Conservation (phyloP, 2,888 invertebrate species). For the Microchrysa polita region DNA sequence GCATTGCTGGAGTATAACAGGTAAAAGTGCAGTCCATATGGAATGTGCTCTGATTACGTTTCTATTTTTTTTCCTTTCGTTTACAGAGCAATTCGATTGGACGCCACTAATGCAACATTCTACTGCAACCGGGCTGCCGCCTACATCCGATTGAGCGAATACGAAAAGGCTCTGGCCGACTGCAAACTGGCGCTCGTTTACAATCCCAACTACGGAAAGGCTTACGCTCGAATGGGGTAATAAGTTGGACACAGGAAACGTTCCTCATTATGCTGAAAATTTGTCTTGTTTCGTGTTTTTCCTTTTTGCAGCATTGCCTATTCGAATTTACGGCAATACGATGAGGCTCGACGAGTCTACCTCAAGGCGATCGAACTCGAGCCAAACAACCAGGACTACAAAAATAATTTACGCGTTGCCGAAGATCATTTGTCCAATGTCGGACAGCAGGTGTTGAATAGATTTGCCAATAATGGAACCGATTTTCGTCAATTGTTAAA, state of each 20-base stretch:
- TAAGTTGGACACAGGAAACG: no score
- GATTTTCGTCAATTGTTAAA: slow-evolving; percentile 37
- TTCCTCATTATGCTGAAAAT: no score
- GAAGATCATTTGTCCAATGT: slow-evolving; percentile 63
- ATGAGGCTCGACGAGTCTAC: slow-evolving; percentile 87
- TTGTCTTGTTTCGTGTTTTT: not conserved
- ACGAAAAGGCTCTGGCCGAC: slow-evolving; percentile 86
- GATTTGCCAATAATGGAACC: slow-evolving; percentile 29
- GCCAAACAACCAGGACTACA: slow-evolving; percentile 90
- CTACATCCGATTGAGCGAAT: slow-evolving; percentile 86
- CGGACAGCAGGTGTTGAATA: slow-evolving; percentile 32
- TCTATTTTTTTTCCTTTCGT: not conserved
- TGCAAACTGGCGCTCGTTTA: slow-evolving; percentile 88
- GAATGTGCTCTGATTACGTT: slow-evolving; percentile 19
- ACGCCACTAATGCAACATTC: slow-evolving; percentile 90
- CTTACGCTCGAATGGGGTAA: slow-evolving; percentile 87
- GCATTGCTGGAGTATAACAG: slow-evolving; percentile 83
- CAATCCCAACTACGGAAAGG: slow-evolving; percentile 93
- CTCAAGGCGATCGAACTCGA: slow-evolving; percentile 89
- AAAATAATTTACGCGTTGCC: slow-evolving; percentile 84
- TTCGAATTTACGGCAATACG: slow-evolving; percentile 82
- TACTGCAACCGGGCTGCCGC: slow-evolving; percentile 98
- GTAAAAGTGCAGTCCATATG: no score
- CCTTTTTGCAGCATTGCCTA: slow-evolving; percentile 74
- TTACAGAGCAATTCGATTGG: slow-evolving; percentile 87